A percentile compares a stretch with the other conserved stretches of the same genome.
Evolutionary conservation across 1,140 invertebrate species (phyloP).

Genomic region (Bombus terrestris): DNA sequence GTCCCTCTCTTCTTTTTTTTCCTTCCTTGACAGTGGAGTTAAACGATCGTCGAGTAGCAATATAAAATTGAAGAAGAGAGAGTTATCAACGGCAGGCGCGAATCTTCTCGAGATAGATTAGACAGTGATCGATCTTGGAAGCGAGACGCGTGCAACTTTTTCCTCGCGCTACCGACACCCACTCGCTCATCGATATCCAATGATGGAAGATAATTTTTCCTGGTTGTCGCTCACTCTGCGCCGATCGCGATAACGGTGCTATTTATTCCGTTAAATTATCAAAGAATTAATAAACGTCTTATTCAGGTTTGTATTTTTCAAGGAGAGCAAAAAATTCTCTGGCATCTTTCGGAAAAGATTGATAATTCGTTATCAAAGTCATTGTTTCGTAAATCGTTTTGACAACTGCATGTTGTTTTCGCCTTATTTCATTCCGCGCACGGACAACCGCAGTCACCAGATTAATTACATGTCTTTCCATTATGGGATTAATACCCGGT

Average conservation of each 20-base stretch:
- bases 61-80: conserved; percentile 12
- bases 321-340: background rate
- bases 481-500: conserved; percentile 44
- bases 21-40: background rate
- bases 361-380: background rate
- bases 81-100: conserved; percentile 33
- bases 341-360: background rate
- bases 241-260: background rate
- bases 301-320: too few relatives aligned
- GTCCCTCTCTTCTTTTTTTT: too few relatives aligned
- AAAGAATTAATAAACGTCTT: background rate
- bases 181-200: conserved; percentile 21
- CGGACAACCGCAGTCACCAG: conserved; percentile 28
- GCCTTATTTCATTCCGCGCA: background rate
- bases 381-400: background rate
- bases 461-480: conserved; percentile 53
- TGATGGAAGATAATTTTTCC: conserved; percentile 6
- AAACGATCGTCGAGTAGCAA: background rate
- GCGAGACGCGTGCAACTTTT: background rate
- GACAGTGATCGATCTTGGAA: conserved; percentile 30
- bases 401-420: background rate
- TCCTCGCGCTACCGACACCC: background rate
- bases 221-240: background rate
- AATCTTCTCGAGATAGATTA: conserved; percentile 35
- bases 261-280: background rate